Evolutionary conservation across 2,113 vertebrate genomes (phyloP), one percentile per base, ranked within the genome.

Genomic region (Shinisaurus crocodilurus): DNA sequence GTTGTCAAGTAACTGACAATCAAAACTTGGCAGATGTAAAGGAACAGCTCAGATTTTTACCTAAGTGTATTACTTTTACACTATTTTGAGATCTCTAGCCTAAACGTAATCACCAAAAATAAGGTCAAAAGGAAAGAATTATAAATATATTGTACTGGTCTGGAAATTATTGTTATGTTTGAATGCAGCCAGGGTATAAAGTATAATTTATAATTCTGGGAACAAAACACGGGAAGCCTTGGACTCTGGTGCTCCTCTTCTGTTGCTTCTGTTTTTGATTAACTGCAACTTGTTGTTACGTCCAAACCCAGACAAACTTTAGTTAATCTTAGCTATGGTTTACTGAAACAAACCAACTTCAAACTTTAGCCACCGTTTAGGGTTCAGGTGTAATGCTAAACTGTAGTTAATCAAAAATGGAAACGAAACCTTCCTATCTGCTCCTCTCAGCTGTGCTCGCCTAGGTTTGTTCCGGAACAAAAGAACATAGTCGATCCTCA

Each of bases 11-110:
- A 32, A 48, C 57, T 80, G 34, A 81, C 23, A 25, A n/a, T 81
- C 13, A 75, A 77, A 69, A 69, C 54, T 50, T 79, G 15, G 23
- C 60, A 72, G 40, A 89, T 2, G 91, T 75, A 48, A 92, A 86
- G 94, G 93, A 27, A 27, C 65, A 86, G 37, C 89, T 81, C 81
- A 10, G 10, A 0, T 85, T 93, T 85, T 86, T 93, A 34, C 25
- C 15, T 63, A 69, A 86, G 45, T 43, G n/a, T 65, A 90, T 1
- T 50, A 50, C 57, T 50, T 86, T 86, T n/a, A 87, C 34, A 70
- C 76, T 65, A 43, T 57, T 87, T 37, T 76, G 90, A 89, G 82
- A 54, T 57, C 60, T 7, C 8, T 77, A 32, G 37, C 29, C 8
- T 65, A 63, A 87, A 57, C 2, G 5, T 72, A 48, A 86, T 60